Evolutionary conservation across 2,797 vertebrate species (phyloP).

Genomic region (Anolis apletophallus): DNA sequence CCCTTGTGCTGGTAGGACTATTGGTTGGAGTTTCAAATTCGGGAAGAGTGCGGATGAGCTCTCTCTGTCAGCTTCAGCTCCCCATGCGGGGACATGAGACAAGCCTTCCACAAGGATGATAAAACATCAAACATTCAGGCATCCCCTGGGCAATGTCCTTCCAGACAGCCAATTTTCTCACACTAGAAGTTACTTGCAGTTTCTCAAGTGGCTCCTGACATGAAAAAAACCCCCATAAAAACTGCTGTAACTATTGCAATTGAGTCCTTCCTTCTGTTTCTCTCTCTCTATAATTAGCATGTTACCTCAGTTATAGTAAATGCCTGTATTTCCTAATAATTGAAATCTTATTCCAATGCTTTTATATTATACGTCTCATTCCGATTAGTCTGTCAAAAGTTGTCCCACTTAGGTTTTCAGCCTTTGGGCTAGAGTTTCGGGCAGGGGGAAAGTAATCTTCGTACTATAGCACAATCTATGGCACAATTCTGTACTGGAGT

Average conservation of each 20-base stretch:
- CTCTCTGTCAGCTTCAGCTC: no score
- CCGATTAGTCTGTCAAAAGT: not conserved
- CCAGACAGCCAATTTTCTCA: no score
- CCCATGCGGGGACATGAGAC: no score
- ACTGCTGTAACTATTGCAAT: not conserved
- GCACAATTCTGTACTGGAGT: not conserved
- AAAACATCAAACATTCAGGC: no score
- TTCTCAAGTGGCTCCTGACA: no score
- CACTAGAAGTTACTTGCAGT: no score
- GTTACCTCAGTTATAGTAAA: not conserved
- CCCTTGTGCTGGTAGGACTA: no score
- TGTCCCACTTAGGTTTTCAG: not conserved
- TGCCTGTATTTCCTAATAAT: not conserved
- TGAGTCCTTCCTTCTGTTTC: not conserved
- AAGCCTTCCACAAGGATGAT: no score
- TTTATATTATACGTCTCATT: not conserved
- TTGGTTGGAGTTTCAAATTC: no score
- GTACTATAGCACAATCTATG: not conserved
- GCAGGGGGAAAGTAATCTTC: not conserved
- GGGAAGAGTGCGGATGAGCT: no score
- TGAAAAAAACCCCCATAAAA: no score
- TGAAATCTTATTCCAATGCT: not conserved
- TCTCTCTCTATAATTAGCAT: not conserved
- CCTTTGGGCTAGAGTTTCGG: not conserved
- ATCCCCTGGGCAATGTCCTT: no score